These are phyloP conservation scores for Rhopalosiphum padi DNA, from an alignment of 1,140 invertebrate species.

Conservation along the genomic window DNA sequence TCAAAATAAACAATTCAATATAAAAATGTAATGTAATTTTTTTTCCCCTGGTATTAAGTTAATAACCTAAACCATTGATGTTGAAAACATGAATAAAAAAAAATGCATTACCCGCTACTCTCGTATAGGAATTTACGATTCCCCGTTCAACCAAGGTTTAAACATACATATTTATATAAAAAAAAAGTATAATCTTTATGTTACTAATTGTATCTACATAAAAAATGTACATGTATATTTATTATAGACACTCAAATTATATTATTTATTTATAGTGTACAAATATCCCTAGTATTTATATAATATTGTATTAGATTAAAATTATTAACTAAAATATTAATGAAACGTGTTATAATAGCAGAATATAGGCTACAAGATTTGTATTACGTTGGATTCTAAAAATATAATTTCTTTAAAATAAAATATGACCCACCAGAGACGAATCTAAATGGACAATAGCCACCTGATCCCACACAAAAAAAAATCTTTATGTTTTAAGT, in stretches of 20 bases:
- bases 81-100: no score
- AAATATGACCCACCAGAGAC: background rate
- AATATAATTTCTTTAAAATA: background rate
- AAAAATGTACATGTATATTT: no score
- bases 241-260: background rate
- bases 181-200: no score
- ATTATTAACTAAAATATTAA: background rate
- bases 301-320: background rate
- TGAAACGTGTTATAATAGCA: background rate
- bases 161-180: no score
- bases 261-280: background rate
- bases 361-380: background rate
- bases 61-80: no score
- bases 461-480: background rate
- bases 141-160: no score
- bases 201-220: no score
- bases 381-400: background rate
- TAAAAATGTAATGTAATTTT: no score
- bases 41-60: no score
- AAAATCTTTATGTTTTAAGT: background rate
- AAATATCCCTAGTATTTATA: background rate
- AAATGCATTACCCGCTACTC: no score
- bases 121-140: no score
- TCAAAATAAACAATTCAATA: no score
- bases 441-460: background rate